A percentile compares a stretch with the other conserved stretches of the same genome.
phyloP scores from a whole-genome alignment of 2,888 invertebrate genomes.

The Epirrita christyi region DNA sequence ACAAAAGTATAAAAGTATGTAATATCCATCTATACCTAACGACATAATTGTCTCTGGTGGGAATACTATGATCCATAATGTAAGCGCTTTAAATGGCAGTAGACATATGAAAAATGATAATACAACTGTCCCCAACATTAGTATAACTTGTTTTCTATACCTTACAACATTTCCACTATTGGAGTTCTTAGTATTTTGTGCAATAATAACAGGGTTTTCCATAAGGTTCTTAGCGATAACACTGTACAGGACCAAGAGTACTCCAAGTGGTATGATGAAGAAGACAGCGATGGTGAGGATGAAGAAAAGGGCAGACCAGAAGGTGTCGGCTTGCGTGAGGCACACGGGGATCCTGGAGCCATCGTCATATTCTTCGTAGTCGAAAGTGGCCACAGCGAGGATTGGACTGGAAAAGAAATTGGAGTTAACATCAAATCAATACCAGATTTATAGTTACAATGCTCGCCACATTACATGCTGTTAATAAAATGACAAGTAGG shows the following conservation, averaged over 20 bases:
- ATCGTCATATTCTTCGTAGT: constrained; percentile 89
- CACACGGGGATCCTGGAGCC: constrained; percentile 91
- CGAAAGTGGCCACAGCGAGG: constrained; percentile 91
- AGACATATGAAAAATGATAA: constrained; percentile 95
- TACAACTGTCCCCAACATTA: constrained; percentile 96
- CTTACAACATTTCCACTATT: constrained; percentile 85
- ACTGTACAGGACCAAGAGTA: constrained; percentile 92
- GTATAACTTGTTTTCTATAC: constrained; percentile 92
- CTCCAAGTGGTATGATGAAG: constrained; percentile 92
- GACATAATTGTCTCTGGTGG: constrained; percentile 87
- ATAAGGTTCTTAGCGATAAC: constrained; percentile 94
- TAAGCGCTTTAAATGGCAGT: constrained; percentile 94
- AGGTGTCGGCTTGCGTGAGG: constrained; percentile 90
- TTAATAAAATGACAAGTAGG: no score
- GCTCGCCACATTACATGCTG: no score
- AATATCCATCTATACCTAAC: constrained; percentile 92
- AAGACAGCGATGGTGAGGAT: constrained; percentile 92
- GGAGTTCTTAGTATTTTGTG: constrained; percentile 83
- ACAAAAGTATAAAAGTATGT: constrained; percentile 93
- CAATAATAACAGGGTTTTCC: constrained; percentile 90
- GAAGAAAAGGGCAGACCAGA: constrained; percentile 93
- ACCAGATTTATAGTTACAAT: no score
- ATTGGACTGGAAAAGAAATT: constrained; percentile 89
- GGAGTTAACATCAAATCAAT: not conserved
- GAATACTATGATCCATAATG: constrained; percentile 93